phyloP scores from a whole-genome alignment of 2,888 invertebrate genomes.

The Palloptera scutellata region DNA sequence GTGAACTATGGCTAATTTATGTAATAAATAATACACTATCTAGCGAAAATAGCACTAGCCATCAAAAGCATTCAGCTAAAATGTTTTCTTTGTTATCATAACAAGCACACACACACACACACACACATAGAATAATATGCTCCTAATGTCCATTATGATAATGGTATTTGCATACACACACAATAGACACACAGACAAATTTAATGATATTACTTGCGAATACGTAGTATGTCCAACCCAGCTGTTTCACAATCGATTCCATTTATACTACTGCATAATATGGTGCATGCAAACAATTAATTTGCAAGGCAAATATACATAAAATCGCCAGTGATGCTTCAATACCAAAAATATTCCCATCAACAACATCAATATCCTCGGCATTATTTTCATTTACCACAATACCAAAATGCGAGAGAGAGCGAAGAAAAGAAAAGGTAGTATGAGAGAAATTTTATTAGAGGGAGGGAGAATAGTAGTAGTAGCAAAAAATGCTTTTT shows the following conservation, averaged over 20 bases:
- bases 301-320: slow-evolving; percentile 27
- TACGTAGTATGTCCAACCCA: too few relatives aligned
- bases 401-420: not conserved
- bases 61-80: not conserved
- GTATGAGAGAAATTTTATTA: slow-evolving; percentile 15
- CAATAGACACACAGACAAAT: too few relatives aligned
- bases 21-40: too few relatives aligned
- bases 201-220: too few relatives aligned
- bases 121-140: not conserved
- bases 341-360: slow-evolving; percentile 1
- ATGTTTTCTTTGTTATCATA: not conserved
- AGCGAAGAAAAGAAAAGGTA: slow-evolving; percentile 12
- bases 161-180: not conserved
- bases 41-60: too few relatives aligned
- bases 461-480: not conserved
- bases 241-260: too few relatives aligned
- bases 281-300: slow-evolving; percentile 23
- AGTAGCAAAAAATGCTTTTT: not conserved
- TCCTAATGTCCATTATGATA: not conserved
- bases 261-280: too few relatives aligned
- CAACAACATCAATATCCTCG: not conserved
- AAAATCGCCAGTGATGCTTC: slow-evolving; percentile 16
- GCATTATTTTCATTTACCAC: not conserved
- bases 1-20: too few relatives aligned
- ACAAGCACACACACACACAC: not conserved